A percentile compares a stretch with the other conserved stretches of the same genome.
These are phyloP conservation scores for Mycetomoellerius zeteki DNA, from an alignment of 1,140 invertebrate genomes.

Conservation along the genomic window DNA sequence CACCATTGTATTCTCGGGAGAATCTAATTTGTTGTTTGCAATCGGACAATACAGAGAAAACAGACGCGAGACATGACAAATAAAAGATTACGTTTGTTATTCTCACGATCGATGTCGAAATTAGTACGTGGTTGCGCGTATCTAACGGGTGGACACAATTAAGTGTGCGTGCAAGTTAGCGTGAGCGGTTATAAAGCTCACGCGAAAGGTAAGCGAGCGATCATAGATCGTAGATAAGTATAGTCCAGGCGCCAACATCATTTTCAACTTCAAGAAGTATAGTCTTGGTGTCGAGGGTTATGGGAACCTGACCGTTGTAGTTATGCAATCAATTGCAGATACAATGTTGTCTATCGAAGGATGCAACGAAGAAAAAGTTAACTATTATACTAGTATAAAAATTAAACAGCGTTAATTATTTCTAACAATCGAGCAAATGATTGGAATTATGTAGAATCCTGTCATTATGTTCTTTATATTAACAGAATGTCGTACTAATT, in stretches of 20 bases:
- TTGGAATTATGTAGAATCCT: not conserved
- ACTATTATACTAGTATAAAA: not conserved
- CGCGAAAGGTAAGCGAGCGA: slow-evolving; percentile 66
- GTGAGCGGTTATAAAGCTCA: slow-evolving; percentile 40
- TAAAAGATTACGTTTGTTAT: slow-evolving; percentile 33
- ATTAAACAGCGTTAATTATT: not conserved
- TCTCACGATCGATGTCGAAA: slow-evolving; percentile 63
- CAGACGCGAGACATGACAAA: slow-evolving; percentile 13
- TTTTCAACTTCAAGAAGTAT: slow-evolving; percentile 61
- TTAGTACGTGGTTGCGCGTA: slow-evolving; percentile 25
- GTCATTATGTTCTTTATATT: no score
- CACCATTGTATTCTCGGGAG: not conserved
- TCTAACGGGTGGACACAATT: slow-evolving; percentile 44
- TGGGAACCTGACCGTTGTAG: slow-evolving; percentile 69
- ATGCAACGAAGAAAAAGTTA: not conserved
- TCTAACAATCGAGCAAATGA: not conserved
- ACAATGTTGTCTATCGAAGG: not conserved
- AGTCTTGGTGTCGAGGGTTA: slow-evolving; percentile 44
- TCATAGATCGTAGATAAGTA: slow-evolving; percentile 75
- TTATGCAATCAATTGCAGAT: slow-evolving; percentile 53
- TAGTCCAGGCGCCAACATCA: slow-evolving; percentile 68
- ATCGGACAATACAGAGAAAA: slow-evolving; percentile 19
- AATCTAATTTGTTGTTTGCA: slow-evolving; percentile 12
- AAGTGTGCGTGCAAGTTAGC: slow-evolving; percentile 26
- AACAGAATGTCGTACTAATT: no score